These are phyloP conservation scores for Piscicola geometra DNA, from an alignment of 2,888 invertebrate species.

Conservation along the genomic window DNA sequence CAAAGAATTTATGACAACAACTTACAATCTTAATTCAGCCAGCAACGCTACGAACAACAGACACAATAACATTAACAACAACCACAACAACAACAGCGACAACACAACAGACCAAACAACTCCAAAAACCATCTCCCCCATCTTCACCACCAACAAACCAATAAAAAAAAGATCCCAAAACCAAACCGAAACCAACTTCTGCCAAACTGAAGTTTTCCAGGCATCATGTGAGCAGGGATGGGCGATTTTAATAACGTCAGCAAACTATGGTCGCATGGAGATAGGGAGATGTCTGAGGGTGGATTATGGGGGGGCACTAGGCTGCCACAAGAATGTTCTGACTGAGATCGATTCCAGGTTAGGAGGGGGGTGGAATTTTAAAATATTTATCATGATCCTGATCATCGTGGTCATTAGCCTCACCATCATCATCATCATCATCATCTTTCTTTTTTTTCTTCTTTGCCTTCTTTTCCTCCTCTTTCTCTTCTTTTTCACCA, in stretches of 20 bases:
- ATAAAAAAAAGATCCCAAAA: background rate
- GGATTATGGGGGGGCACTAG: constrained; percentile 40
- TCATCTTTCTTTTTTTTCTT: no score
- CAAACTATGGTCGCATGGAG: constrained; percentile 41
- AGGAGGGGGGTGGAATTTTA: background rate
- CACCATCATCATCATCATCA: background rate
- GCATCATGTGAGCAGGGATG: constrained; percentile 38
- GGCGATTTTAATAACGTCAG: constrained; percentile 39
- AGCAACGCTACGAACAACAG: no score
- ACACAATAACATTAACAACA: no score
- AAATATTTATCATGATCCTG: no score
- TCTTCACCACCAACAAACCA: background rate
- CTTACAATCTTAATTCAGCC: no score
- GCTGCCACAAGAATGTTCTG: constrained; percentile 39
- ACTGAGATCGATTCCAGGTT: constrained; percentile 37
- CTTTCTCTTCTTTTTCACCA: background rate
- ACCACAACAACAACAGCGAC: no score
- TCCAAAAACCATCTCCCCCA: background rate
- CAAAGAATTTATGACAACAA: background rate
- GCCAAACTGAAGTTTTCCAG: constrained; percentile 40
- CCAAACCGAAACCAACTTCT: constrained; percentile 32
- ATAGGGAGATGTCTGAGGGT: constrained; percentile 40
- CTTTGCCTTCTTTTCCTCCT: background rate
- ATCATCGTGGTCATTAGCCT: no score
- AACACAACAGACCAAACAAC: background rate